These are phyloP conservation scores for Caenorhabditis virilis DNA, from an alignment of 2,888 invertebrate species.

Conservation along the genomic window DNA sequence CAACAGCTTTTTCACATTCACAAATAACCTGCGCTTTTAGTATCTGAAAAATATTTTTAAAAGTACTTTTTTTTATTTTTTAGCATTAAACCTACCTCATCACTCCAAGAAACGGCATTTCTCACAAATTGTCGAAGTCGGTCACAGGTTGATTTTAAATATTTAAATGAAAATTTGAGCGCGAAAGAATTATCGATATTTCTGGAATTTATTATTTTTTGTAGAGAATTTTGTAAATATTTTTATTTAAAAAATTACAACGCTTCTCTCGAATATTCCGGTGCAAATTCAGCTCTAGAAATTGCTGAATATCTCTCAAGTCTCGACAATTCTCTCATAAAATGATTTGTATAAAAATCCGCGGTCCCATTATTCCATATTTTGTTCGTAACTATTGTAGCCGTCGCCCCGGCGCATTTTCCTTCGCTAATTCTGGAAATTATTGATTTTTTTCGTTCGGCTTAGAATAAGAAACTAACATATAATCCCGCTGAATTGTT, in stretches of 20 bases:
- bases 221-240: no score
- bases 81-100: conserved; percentile 9
- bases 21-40: conserved; percentile 14
- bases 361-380: conserved; percentile 13
- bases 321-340: conserved; percentile 17
- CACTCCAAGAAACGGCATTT: conserved; percentile 33
- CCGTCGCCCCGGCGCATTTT: conserved; percentile 29
- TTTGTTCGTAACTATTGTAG: conserved; percentile 13
- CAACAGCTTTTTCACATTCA: conserved; percentile 24
- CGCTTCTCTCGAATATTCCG: conserved; percentile 14
- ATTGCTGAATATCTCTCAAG: conserved; percentile 34
- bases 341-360: conserved; percentile 9
- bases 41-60: not conserved
- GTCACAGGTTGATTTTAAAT: conserved; percentile 24
- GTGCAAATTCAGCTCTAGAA: conserved; percentile 15
- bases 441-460: not conserved
- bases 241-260: no score
- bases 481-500: no score
- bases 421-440: conserved; percentile 16
- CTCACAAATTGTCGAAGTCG: conserved; percentile 23
- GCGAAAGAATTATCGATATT: conserved; percentile 9
- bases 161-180: conserved; percentile 14
- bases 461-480: no score
- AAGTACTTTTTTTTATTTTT: not conserved
- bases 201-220: no score